Conservation (phyloP, 2,888 invertebrate species). For the Polietes domitor region DNA sequence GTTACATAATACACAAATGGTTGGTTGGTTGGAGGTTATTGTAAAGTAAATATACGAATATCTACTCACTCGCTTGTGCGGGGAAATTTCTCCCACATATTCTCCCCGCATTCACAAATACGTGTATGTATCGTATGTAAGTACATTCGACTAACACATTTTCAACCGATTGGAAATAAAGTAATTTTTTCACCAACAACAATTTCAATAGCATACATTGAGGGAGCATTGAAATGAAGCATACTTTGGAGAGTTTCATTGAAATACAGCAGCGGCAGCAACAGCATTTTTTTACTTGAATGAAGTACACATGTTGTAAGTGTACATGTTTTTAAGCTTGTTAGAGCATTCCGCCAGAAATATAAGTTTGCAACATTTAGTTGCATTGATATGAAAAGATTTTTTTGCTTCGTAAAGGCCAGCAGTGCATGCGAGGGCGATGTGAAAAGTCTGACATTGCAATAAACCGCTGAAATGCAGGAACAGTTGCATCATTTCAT, state of each 20-base stretch:
- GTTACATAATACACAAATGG: slow-evolving; percentile 62
- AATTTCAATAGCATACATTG: slow-evolving; percentile 41
- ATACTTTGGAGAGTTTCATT: slow-evolving; percentile 44
- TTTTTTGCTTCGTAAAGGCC: neutral
- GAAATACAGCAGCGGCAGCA: neutral
- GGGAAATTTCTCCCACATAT: neutral
- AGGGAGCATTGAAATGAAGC: slow-evolving; percentile 15
- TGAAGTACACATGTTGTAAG: neutral
- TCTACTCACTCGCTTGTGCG: too few species aligned
- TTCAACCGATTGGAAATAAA: slow-evolving; percentile 45
- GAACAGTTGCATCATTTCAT: too few species aligned
- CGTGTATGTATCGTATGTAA: too few species aligned
- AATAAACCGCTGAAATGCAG: too few species aligned
- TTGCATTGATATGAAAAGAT: neutral
- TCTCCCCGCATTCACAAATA: too few species aligned
- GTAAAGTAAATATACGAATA: neutral
- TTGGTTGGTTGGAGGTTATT: slow-evolving; percentile 50
- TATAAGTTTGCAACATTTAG: neutral
- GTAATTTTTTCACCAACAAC: slow-evolving; percentile 11
- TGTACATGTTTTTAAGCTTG: slow-evolving; percentile 26
- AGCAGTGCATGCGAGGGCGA: neutral
- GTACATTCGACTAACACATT: slow-evolving; percentile 9
- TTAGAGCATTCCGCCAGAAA: slow-evolving; percentile 17
- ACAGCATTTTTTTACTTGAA: neutral
- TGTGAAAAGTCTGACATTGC: neutral